These are phyloP conservation scores for Sphenopsis melanotis DNA, from an alignment of 2,797 vertebrate species.

Conservation along the genomic window DNA sequence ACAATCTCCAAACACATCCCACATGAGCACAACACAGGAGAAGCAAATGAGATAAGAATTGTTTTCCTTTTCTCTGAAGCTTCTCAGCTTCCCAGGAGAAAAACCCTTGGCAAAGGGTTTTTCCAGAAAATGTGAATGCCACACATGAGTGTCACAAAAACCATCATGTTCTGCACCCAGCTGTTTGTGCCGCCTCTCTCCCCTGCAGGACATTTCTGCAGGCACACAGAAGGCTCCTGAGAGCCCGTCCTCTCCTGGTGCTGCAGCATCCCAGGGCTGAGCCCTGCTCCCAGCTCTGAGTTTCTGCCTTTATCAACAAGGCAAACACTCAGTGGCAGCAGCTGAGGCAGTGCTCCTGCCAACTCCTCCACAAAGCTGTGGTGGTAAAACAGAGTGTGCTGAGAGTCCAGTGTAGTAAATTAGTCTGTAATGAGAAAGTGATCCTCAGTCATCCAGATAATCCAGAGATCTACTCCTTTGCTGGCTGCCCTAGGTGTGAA, in stretches of 20 bases:
- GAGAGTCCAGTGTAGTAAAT: conserved; percentile 1
- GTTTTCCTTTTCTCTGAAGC: too few species aligned
- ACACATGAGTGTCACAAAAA: not conserved
- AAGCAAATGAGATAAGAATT: too few species aligned
- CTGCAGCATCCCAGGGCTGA: not conserved
- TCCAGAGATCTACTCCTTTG: not conserved
- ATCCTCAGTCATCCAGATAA: conserved; percentile 12
- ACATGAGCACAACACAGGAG: too few species aligned
- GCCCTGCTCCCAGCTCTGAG: not conserved
- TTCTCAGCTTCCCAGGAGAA: too few species aligned
- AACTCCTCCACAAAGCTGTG: not conserved
- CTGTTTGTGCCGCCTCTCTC: not conserved
- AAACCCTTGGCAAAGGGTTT: too few species aligned
- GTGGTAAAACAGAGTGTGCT: not conserved
- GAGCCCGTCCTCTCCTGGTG: not conserved
- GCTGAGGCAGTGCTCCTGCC: conserved; percentile 1
- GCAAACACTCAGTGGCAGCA: not conserved
- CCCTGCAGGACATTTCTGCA: not conserved
- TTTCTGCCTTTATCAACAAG: not conserved
- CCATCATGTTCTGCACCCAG: not conserved
- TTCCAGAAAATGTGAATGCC: too few species aligned
- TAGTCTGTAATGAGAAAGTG: conserved; percentile 20
- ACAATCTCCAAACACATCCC: too few species aligned
- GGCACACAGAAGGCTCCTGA: not conserved
- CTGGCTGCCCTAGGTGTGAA: not conserved